Evolutionary conservation across 2,888 invertebrate species (phyloP).

Genomic region (Yponomeuta evonymella): DNA sequence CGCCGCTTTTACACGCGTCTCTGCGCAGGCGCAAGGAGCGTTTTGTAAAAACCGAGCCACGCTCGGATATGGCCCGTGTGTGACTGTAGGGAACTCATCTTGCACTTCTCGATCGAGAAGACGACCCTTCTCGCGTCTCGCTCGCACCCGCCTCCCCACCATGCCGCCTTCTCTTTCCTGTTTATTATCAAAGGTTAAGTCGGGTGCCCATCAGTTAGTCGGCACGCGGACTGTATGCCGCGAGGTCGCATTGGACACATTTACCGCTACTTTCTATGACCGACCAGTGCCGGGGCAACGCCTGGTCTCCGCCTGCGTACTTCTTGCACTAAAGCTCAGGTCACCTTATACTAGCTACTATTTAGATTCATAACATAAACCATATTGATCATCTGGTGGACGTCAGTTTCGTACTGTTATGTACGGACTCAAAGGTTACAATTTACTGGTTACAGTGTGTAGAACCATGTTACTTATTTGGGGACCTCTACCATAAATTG

Average conservation of each 20-base stretch:
- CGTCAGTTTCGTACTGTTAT: background rate
- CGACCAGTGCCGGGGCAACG: background rate
- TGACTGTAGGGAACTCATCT: conserved; percentile 71
- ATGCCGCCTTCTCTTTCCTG: conserved; percentile 50
- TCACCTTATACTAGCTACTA: background rate
- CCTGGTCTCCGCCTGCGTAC: background rate
- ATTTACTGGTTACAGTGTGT: background rate
- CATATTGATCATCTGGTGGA: background rate
- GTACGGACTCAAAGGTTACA: background rate
- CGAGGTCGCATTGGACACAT: conserved; percentile 52
- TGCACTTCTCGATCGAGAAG: conserved; percentile 71
- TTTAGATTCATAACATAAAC: conserved; percentile 4
- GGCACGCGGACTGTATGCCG: conserved; percentile 61
- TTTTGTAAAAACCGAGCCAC: conserved; percentile 64
- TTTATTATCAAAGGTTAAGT: conserved; percentile 74
- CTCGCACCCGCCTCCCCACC: conserved; percentile 33
- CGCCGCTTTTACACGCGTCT: conserved; percentile 43
- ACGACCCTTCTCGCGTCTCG: conserved; percentile 60
- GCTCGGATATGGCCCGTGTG: conserved; percentile 73
- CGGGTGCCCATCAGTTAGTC: conserved; percentile 69
- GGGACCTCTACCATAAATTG: background rate
- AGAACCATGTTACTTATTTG: background rate
- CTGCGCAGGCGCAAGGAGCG: conserved; percentile 63
- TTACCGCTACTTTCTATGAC: conserved; percentile 60
- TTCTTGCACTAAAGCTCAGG: background rate